Base-by-base conservation (phyloP, 2,888 invertebrate species). In the Hypselothyrea guttata region DNA sequence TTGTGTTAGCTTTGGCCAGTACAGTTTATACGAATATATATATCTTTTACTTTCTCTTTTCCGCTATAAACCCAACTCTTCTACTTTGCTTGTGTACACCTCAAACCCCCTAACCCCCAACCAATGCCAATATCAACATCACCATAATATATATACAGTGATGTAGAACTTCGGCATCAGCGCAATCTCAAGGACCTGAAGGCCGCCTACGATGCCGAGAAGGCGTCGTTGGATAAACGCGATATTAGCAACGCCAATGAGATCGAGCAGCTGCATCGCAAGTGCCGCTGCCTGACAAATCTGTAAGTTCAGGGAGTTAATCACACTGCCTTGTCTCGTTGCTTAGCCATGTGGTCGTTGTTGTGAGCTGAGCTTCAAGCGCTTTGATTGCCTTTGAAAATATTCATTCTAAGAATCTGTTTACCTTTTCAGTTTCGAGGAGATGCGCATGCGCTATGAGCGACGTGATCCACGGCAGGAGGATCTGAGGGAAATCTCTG, bases 401-500 rank as follows among this genome's bases (percentile, higher is more conserved):
- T 1, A 9, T 4, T 35, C 8, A 4, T 4, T 15, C 31, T 9
- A 13, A 44, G 31, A 15, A 4, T 7, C 11, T 2, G 1, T 18
- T 4, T 31, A 7, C 18, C 4, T 1, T 68, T 63, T 8, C 53
- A 92, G 92, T 68, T 92, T 92, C 71, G 92, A 92, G 79, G 92
- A 92, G 86, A 92, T 92, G 84, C 90, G 92, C 54, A 90, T 91
- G 87, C 90, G 92, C 15, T 92, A 92, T 59, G 92, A 92, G 81
- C 87, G 91, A 37, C 89, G 92, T 8, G 92, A 92, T 84, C 92
- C 92, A 1, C 89, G 92, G 1, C 89, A 90, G 7, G 92, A 92
- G 86, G 92, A 92, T 78, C 69, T 92, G 27, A 91, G 91, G 52
- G 90, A 91, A 70, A 92, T 92, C 40, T 88, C 91, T 5, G 92